Evolutionary conservation across 1,140 invertebrate genomes (phyloP), one percentile per base, ranked within the genome.

Genomic region (Epicauta chinensis): DNA sequence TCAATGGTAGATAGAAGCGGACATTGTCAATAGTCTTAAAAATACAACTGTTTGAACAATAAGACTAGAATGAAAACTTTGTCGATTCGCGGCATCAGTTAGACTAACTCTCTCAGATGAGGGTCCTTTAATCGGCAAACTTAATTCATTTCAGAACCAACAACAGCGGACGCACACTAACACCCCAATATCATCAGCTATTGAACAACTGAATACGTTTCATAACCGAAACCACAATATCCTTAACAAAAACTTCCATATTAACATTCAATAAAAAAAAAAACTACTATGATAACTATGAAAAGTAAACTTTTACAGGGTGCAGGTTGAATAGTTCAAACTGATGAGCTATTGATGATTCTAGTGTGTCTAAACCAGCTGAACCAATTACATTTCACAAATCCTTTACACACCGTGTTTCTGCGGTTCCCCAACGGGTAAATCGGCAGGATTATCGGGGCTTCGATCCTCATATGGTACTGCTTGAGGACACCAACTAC

Each of bases 271-370:
- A 23, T 23, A 23, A 23, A n/a, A n/a, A n/a, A n/a, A n/a, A n/a
- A n/a, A 23, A 23, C 23, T 23, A 23, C 23, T 7, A 7, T 3
- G 7, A 23, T 23, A 23, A 23, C 23, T 1, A 23, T 7, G 23
- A 23, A 23, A 23, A 23, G 7, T 23, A 23, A 23, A 23, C 23
- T 23, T 23, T 23, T 5, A n/a, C n/a, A 23, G 49, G 53, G 58
- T 60, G 39, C 57, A 61, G 59, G 56, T 62, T 63, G 60, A 56
- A 54, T 53, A 51, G 49, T 51, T 37, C 46, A 34, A 53, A 55
- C 64, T 70, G 69, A 72, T 69, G 71, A 71, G 71, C 58, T 70
- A 72, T 72, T 72, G 71, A 72, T 71, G 68, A 71, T 66, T 70
- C 52, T 46, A 62, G 60, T 59, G 60, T 69, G 65, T 69, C 67